Evolutionary conservation across 2,888 invertebrate species (phyloP).

Genomic region (Sinhomidia bicolor): DNA sequence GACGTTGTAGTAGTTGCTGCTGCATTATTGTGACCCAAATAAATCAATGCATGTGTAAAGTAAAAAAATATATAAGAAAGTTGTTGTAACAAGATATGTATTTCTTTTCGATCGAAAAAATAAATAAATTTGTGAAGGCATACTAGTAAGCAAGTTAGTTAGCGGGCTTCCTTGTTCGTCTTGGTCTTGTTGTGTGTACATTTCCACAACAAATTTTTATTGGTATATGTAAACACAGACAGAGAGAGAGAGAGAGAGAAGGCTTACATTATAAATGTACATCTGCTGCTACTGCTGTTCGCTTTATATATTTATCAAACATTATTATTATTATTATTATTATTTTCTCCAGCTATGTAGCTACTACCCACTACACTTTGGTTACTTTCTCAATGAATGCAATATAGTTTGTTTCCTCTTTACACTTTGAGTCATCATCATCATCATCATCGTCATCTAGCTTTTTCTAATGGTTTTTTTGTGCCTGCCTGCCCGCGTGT

Average conservation of each 20-base stretch:
- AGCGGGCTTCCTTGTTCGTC: not conserved
- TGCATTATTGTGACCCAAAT: conserved; percentile 70
- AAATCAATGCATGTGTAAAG: conserved; percentile 61
- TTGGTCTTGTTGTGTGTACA: no score
- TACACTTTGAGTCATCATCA: not conserved
- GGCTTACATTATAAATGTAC: not conserved
- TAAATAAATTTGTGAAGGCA: no score
- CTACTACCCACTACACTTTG: not conserved
- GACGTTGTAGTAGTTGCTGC: conserved; percentile 26
- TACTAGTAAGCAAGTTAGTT: conserved; percentile 39
- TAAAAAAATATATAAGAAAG: conserved; percentile 23
- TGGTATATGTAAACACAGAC: not conserved
- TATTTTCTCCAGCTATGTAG: no score
- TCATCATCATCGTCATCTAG: conserved; percentile 1
- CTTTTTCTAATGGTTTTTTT: conserved; percentile 38
- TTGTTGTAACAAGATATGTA: conserved; percentile 51
- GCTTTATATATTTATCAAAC: not conserved
- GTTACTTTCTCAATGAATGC: conserved; percentile 29
- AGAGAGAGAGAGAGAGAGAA: no score
- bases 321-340: not conserved
- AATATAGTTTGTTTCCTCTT: not conserved
- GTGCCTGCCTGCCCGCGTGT: no score
- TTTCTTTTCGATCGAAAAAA: conserved; percentile 41
- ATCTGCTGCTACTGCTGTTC: not conserved
- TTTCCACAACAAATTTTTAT: not conserved